Base-by-base conservation (phyloP, 2,888 invertebrate species). In the Lasioglossum zephyrum region DNA sequence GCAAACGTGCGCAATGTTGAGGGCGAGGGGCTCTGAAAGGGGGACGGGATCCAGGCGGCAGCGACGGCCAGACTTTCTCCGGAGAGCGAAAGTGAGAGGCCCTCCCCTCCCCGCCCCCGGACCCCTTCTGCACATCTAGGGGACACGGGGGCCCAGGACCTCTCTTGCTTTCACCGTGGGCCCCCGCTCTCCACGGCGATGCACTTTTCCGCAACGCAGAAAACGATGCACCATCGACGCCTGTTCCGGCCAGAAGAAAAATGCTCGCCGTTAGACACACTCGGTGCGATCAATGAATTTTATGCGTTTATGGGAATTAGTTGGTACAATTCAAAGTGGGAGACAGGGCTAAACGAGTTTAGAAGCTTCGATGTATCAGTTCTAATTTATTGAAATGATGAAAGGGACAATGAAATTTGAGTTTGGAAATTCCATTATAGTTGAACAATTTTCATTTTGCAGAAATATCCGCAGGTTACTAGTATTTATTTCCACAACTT, bases 1-100 rank as follows among this genome's bases (percentile, higher is more conserved):
- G 26, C 26, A 11, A 26, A 63, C 63, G 53, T 53, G 22, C 53
- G n/a, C 31, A 31, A 18, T 8, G 36, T 22, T 69, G 53, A 9
- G 22, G 53, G n/a, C 53, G 22, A 53, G 53, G 53, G 53, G 53
- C 22, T 9, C 22, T 53, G 63, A 18, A 41, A 11, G n/a, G 66
- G 13, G 73, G 22, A 6, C 36, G 26, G n/a, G n/a, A 22, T 8
- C 8, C 13, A 31, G 39, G 16, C 49, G 18, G 57, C 36, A 36
- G 0, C 22, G 66, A 74, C 81, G 79, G 75, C 77, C 89, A 89
- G 93, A 95, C 95, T 95, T 95, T 95, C 95, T 94, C 95, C 93
- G 90, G 89, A 92, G 90, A 94, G 95, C 94, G 95, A 95, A 95
- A 95, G 95, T 95, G 93, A 95, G 94, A 93, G 94, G 94, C 91